phyloP scores from a whole-genome alignment of 2,113 vertebrate species.

The Uria lomvia region DNA sequence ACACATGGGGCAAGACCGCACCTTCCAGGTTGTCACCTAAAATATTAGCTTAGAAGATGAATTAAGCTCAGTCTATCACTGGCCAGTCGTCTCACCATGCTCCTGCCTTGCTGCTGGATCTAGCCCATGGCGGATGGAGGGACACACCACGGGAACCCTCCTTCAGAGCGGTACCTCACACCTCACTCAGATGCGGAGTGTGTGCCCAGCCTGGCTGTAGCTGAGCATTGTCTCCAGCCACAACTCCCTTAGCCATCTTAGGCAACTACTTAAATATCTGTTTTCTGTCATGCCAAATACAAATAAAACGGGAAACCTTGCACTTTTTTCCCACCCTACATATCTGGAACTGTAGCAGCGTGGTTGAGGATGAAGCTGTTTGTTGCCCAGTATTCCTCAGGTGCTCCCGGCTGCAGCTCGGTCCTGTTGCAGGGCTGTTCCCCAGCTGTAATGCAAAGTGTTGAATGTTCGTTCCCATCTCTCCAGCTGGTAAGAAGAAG shows the following conservation, averaged over 20 bases:
- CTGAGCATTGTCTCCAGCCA: not conserved
- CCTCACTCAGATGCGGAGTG: not conserved
- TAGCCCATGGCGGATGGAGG: rapidly evolving
- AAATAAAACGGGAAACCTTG: not conserved
- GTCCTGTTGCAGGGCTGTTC: not conserved
- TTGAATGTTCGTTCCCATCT: not conserved
- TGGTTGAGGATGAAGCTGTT: not conserved
- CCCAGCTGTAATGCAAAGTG: not conserved
- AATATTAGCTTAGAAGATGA: not conserved
- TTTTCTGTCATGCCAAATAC: not conserved
- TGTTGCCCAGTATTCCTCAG: not conserved
- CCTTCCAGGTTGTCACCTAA: not conserved
- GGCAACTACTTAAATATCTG: not conserved
- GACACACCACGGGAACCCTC: rapidly evolving
- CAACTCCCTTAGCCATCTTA: not conserved
- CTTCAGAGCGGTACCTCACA: not conserved
- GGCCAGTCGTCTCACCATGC: not conserved
- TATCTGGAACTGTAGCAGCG: not conserved
- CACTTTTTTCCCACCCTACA: not conserved
- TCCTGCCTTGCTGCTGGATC: not conserved
- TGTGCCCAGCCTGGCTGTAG: not conserved
- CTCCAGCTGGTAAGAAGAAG: not conserved
- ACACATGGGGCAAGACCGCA: not conserved
- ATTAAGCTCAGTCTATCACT: not conserved
- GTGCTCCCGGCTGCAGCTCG: not conserved